Evolutionary conservation across 1,140 invertebrate genomes (phyloP), one percentile per base, ranked within the genome.

Genomic region (Drosophila paulistorum): DNA sequence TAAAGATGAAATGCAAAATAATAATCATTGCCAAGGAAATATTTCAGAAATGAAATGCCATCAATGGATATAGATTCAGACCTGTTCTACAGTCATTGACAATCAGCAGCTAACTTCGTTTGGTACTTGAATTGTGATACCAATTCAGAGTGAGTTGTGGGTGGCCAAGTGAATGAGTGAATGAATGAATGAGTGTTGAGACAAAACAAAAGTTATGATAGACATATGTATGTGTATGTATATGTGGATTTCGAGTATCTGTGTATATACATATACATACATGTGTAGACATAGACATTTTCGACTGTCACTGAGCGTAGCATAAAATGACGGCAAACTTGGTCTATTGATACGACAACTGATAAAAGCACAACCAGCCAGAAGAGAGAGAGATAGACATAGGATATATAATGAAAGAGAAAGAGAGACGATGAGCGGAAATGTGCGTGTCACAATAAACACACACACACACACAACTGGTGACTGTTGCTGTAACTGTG

Each of bases 361-460:
- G 73, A 75, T 75, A 75, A 75, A 75, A 75, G 59, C 58, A 68
- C 72, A 75, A 20, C 9, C 20, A 51, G 17, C 45, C 45, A 51
- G 17, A 48, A 48, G 45, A 48, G 14, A 48, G 2, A 10, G 14
- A 48, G 9, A 48, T 4, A 48, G 45, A 14, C 30, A 30, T 30
- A 7, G 30, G 30, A 30, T 7, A 30, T 30, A 7, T 7, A 30
- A 6, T 14, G 35, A 45, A n/a, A 14, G 14, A 48, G 45, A 48
- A 17, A 51, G 17, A 20, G 17, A 23, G 7, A 23, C 9, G 7
- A 51, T 10, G 9, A 51, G 45, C 82, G 78, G 82, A 79, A 79
- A 86, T 78, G 71, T 81, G 79, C 74, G 73, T 84, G 64, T 68
- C 69, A 79, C 80, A 79, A 81, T 78, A 68, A 69, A 74, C 39